Evolutionary conservation across 2,113 vertebrate genomes (phyloP), one percentile per base, ranked within the genome.

Genomic region (Mastomys coucha): DNA sequence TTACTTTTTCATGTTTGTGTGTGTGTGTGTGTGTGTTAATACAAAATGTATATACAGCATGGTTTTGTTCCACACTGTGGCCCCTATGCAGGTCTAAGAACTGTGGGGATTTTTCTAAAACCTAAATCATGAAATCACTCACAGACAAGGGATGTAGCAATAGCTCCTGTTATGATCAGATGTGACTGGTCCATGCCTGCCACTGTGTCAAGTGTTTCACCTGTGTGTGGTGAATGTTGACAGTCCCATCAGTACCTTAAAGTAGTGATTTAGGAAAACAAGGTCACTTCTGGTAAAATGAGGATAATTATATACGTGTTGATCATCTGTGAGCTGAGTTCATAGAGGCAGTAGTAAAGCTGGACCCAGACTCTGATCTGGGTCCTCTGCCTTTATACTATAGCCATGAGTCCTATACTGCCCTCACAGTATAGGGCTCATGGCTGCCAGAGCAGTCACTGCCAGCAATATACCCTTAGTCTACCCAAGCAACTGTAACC

Each of bases 1-100:
- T 70, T 26, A 42, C 45, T 63, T 58, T 58, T 58, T 58, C 45
- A 45, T 58, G 42, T 75, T 12, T 24, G 42, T 42, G 7, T n/a
- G 45, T 45, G 45, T 45, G 45, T 45, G 45, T 45, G 45, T 45
- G 45, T 45, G 45, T 45, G 45, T 45, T 60, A 24, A 60, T 49
- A 58, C 22, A 33, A 87, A 63, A 33, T 20, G 39, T 45, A 19
- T 36, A 1, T 53, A 31, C 2, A 28, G 3, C 19, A 49, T 75
- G 33, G 39, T 95, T 88, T 94, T 93, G 42, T 16, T 85, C 49
- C 51, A 65, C n/a, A 49, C 2, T n/a, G 58, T 85, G 77, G 92
- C 26, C 90, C 75, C 24, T 67, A 1, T 63, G 24, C 12, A 51
- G 26, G 0, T 72, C 56, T 94, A 51, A 65, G 24, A 76, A 39